Conservation (phyloP, 2,797 vertebrate species). For the Diglossa cyanea region DNA sequence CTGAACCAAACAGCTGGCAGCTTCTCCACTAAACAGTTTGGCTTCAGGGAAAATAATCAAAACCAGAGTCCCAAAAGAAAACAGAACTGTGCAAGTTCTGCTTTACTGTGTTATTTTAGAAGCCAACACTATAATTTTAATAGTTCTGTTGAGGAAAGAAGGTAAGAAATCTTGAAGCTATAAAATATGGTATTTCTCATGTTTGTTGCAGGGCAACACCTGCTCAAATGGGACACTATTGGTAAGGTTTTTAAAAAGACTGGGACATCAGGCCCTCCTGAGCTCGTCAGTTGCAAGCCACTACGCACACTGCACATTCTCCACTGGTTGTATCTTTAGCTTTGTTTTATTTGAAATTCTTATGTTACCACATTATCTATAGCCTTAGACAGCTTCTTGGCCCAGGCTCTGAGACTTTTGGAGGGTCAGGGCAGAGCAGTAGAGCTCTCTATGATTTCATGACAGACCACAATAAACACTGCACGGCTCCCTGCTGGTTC, state of each 20-base stretch:
- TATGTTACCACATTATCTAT: slow-evolving; percentile 17
- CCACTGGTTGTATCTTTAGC: neutral
- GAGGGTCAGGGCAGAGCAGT: neutral
- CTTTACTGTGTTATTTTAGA: neutral
- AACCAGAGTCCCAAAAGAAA: slow-evolving; percentile 1
- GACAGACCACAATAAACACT: slow-evolving; percentile 50
- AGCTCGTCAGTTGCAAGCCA: neutral
- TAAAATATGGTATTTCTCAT: neutral
- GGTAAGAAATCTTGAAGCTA: neutral
- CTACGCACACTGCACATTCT: neutral
- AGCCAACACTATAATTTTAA: neutral
- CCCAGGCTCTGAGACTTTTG: slow-evolving; percentile 6
- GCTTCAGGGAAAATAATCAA: neutral
- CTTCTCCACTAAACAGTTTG: neutral
- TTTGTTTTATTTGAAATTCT: slow-evolving; percentile 27
- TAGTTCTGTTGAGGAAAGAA: neutral
- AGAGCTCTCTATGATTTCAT: slow-evolving; percentile 30
- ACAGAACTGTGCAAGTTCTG: neutral
- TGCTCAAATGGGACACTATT: neutral
- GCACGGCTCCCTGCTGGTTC: slow-evolving; percentile 8
- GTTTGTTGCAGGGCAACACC: neutral
- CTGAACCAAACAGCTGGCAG: neutral
- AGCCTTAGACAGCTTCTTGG: slow-evolving; percentile 50
- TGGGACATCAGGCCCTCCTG: neutral
- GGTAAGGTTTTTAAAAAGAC: neutral